Conservation (phyloP, 2,888 invertebrate genomes). For the Meteorus cinctellus region DNA sequence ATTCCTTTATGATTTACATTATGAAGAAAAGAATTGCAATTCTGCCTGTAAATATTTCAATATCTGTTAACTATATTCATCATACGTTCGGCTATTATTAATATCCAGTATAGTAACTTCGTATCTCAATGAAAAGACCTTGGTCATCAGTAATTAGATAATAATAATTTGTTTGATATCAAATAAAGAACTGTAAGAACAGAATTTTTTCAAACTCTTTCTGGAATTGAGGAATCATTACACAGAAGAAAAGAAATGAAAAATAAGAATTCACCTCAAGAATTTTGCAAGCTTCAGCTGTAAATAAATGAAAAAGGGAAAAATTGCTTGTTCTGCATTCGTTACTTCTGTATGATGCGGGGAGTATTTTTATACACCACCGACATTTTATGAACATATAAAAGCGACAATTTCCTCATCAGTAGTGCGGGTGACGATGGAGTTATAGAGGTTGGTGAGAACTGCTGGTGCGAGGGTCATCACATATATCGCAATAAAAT, state of each 20-base stretch:
- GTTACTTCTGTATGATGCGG: conserved; percentile 1
- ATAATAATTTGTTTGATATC: background rate
- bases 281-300: conserved; percentile 8
- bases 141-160: background rate
- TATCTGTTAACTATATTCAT: no score
- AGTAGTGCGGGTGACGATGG: conserved; percentile 23
- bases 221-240: background rate
- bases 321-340: conserved; percentile 13
- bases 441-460: background rate
- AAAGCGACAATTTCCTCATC: conserved; percentile 21
- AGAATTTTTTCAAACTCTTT: background rate
- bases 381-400: conserved; percentile 11
- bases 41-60: no score
- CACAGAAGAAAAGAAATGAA: background rate
- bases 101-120: no score
- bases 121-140: no score
- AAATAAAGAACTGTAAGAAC: background rate
- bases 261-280: background rate
- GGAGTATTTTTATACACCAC: background rate
- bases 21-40: no score
- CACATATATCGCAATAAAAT: conserved; percentile 26
- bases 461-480: background rate
- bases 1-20: no score
- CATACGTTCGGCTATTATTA: no score
- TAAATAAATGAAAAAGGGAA: background rate